Conservation (phyloP, 2,113 vertebrate genomes). For the Misgurnus mizolepis region DNA sequence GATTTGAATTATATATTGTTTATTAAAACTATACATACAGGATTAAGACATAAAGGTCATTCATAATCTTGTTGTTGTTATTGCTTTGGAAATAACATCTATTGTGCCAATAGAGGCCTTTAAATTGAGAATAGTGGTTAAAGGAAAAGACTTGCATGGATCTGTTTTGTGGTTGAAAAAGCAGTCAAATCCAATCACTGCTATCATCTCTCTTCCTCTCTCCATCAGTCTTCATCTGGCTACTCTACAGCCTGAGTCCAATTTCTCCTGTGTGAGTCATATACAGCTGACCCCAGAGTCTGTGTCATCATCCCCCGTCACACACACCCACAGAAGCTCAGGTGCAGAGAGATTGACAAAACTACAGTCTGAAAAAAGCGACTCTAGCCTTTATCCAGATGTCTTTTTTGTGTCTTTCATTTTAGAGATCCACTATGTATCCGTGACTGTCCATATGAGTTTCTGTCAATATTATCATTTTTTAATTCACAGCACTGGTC, state of each 20-base stretch:
- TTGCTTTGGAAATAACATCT: not conserved
- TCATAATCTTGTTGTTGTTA: not conserved
- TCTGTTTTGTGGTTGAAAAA: not conserved
- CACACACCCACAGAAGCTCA: not conserved
- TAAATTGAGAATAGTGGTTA: not conserved
- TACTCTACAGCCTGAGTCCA: constrained; percentile 7
- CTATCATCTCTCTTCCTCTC: not conserved
- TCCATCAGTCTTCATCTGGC: constrained; percentile 20
- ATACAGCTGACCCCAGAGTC: constrained; percentile 13
- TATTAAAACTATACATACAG: not conserved
- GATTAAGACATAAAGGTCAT: not conserved
- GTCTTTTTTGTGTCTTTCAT: no score
- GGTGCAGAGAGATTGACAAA: not conserved
- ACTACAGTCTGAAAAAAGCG: no score
- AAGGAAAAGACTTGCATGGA: constrained; percentile 20
- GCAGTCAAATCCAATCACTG: constrained; percentile 7
- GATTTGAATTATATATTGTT: not conserved
- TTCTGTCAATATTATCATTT: no score
- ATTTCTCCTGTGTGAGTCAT: constrained; percentile 20
- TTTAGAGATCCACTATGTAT: no score
- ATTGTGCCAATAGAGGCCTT: not conserved
- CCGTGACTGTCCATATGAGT: no score
- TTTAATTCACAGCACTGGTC: no score
- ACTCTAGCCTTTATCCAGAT: no score
- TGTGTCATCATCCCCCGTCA: not conserved